phyloP scores from a whole-genome alignment of 2,888 invertebrate species.

The Ophion ventricosus region DNA sequence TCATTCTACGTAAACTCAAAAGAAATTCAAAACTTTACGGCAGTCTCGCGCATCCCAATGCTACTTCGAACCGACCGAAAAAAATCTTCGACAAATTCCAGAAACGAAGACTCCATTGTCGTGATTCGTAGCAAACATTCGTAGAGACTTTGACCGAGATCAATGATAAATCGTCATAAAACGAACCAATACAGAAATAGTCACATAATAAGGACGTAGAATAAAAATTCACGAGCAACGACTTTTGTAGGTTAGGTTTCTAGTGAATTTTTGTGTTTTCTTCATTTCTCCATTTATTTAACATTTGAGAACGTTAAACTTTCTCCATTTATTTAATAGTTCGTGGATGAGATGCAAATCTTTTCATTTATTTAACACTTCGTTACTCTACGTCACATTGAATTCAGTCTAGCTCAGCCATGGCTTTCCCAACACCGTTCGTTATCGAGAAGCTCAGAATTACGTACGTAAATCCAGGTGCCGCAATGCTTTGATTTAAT shows the following conservation, averaged over 20 bases:
- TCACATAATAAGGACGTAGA: no score
- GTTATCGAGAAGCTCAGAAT: background rate
- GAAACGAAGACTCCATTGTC: background rate
- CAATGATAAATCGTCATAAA: no score
- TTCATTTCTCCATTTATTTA: background rate
- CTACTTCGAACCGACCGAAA: background rate
- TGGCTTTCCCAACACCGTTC: no score
- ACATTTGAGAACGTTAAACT: no score
- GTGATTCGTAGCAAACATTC: no score
- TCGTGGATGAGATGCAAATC: no score
- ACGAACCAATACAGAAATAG: no score
- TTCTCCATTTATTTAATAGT: no score
- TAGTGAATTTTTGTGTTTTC: background rate
- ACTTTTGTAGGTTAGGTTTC: conserved; percentile 50
- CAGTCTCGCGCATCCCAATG: background rate
- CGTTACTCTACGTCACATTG: background rate
- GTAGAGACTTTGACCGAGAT: no score
- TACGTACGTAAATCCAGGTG: conserved; percentile 23
- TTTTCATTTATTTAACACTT: no score
- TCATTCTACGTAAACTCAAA: background rate
- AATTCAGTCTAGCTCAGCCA: no score
- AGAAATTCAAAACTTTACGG: background rate
- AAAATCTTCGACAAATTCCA: background rate
- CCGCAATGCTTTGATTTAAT: conserved; percentile 12
- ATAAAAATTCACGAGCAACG: conserved; percentile 28